phyloP scores from a whole-genome alignment of 2,113 vertebrate genomes.

The Fulmarus glacialis region DNA sequence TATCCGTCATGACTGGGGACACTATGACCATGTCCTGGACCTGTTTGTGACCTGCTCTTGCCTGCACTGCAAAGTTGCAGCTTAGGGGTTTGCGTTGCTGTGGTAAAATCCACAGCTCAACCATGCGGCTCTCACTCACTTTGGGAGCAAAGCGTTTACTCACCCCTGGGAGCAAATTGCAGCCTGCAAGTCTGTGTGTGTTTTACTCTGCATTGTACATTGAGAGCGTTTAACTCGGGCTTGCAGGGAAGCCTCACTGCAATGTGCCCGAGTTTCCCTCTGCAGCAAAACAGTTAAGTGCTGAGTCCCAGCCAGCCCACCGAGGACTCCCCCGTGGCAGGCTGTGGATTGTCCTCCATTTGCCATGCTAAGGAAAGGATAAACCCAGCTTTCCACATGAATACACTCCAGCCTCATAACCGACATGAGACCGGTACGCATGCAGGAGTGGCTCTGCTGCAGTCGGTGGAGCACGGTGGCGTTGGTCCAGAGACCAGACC shows the following conservation, averaged over 20 bases:
- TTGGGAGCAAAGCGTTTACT: neutral
- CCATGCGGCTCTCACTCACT: rapidly evolving
- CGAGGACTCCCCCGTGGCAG: neutral
- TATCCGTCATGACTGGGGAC: rapidly evolving
- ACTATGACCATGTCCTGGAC: rapidly evolving
- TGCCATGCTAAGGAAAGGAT: neutral
- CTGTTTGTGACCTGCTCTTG: neutral
- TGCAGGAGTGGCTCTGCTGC: neutral
- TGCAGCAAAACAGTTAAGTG: neutral
- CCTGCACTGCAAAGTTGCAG: neutral
- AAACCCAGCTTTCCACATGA: neutral
- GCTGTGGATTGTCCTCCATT: neutral
- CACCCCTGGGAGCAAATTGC: neutral
- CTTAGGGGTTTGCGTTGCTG: neutral
- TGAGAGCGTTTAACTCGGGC: rapidly evolving
- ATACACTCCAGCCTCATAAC: rapidly evolving
- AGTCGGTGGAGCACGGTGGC: rapidly evolving
- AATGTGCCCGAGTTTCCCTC: rapidly evolving
- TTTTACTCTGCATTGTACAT: rapidly evolving
- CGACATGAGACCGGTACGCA: rapidly evolving
- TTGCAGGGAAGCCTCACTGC: neutral
- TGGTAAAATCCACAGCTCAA: neutral
- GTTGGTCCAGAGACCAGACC: neutral
- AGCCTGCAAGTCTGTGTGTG: neutral
- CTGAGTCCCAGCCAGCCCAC: neutral